Evolutionary conservation across 1,140 invertebrate genomes (phyloP), one percentile per base, ranked within the genome.

Genomic region (Idris sp.): DNA sequence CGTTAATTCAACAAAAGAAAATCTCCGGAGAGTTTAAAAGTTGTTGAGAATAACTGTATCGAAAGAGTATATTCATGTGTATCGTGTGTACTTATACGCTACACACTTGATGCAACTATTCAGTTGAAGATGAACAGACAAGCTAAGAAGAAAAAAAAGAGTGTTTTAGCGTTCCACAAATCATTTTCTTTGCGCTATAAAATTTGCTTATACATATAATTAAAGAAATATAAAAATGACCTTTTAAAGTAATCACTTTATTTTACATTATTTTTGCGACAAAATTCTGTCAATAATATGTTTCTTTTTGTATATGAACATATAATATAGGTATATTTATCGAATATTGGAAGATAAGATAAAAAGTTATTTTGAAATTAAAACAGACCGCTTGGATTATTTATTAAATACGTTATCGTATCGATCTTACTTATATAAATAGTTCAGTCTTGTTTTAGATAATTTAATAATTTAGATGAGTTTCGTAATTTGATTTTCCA

Each of bases 121-220:
- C 76, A 61, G 71, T 67, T 71, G 53, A 80, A 73, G 79, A 81
- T 80, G 77, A 81, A 80, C 77, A 82, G 77, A 77, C 75, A 59
- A 71, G 53, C 77, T 54, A 61, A 71, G 65, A 71, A 71, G 71
- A n/a, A n/a, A n/a, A n/a, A n/a, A n/a, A n/a, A n/a, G n/a, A n/a
- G n/a, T n/a, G n/a, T n/a, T n/a, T n/a, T n/a, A 71, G 65, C 59
- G 67, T 19, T 25, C 71, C 13, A 69, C 69, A 79, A 59, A 79
- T 79, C 77, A 62, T 30, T 9, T n/a, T n/a, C n/a, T n/a, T n/a
- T n/a, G n/a, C n/a, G n/a, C n/a, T n/a, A n/a, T n/a, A n/a, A n/a
- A n/a, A n/a, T n/a, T n/a, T n/a, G n/a, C n/a, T n/a, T n/a, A n/a
- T n/a, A n/a, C n/a, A n/a, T n/a, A n/a, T n/a, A n/a, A n/a, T n/a